Evolutionary conservation across 2,113 vertebrate species (phyloP).

Genomic region (Pagrus major): DNA sequence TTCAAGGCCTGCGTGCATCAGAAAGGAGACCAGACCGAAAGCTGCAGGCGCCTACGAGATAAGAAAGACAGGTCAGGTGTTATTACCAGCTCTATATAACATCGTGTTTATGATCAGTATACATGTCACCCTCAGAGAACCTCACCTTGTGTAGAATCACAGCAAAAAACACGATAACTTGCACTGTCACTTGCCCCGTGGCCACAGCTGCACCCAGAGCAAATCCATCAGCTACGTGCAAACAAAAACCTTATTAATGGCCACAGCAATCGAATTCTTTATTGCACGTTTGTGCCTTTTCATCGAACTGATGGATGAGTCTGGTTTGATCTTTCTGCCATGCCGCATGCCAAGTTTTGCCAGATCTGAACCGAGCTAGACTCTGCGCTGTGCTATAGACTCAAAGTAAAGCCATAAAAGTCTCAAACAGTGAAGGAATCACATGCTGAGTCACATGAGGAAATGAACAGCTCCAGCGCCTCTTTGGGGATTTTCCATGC

Average conservation of each 20-base stretch:
- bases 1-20: slow-evolving; percentile 85
- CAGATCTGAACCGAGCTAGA: neutral
- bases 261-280: neutral
- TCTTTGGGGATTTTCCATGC: slow-evolving; percentile 13
- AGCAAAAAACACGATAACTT: slow-evolving; percentile 86
- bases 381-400: neutral
- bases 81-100: neutral
- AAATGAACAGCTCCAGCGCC: neutral
- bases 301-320: neutral
- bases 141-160: slow-evolving; percentile 88
- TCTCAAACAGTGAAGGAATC: slow-evolving; percentile 12
- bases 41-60: slow-evolving; percentile 83
- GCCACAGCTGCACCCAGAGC: slow-evolving; percentile 86
- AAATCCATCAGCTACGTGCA: slow-evolving; percentile 83
- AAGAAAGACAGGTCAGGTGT: neutral
- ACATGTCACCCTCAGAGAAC: neutral
- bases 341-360: neutral
- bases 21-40: slow-evolving; percentile 86
- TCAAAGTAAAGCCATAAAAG: neutral
- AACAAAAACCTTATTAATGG: slow-evolving; percentile 23
- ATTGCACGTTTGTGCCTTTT: neutral
- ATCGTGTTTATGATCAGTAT: neutral
- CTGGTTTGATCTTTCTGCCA: neutral
- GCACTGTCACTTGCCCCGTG: slow-evolving; percentile 83
- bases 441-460: slow-evolving; percentile 63